Evolutionary conservation across 2,113 vertebrate genomes (phyloP).

Genomic region (Dicentrarchus labrax): DNA sequence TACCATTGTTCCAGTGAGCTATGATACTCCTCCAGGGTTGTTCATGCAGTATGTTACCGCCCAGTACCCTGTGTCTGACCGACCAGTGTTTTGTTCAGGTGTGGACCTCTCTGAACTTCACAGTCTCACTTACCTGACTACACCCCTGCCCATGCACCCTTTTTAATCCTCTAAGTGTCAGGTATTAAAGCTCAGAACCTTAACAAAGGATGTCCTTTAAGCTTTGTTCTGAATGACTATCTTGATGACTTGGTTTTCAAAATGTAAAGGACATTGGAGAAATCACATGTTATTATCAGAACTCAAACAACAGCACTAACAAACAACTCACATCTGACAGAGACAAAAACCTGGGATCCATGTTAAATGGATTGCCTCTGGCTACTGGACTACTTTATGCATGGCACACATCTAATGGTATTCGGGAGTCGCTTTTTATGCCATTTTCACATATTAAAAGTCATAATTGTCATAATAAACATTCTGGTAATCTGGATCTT

Average conservation of each 20-base stretch:
- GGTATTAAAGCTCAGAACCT: slow-evolving; percentile 64
- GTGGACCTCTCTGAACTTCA: slow-evolving; percentile 58
- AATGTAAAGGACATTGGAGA: slow-evolving; percentile 52
- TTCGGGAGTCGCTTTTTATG: background rate
- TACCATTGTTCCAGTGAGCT: slow-evolving; percentile 22
- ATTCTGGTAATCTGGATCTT: background rate
- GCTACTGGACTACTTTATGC: background rate
- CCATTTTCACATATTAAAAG: background rate
- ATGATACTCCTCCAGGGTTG: slow-evolving; percentile 51
- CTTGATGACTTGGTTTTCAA: slow-evolving; percentile 33
- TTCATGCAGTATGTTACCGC: slow-evolving; percentile 39
- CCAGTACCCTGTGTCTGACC: slow-evolving; percentile 64
- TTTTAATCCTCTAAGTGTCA: slow-evolving; percentile 69
- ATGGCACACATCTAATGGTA: background rate
- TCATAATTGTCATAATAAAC: background rate
- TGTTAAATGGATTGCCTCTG: slow-evolving; percentile 19
- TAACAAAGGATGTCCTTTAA: slow-evolving; percentile 74
- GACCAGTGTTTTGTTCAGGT: slow-evolving; percentile 62
- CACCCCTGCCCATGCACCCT: slow-evolving; percentile 25
- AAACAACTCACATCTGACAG: slow-evolving; percentile 5
- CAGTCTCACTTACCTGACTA: slow-evolving; percentile 67
- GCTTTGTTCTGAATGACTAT: slow-evolving; percentile 63
- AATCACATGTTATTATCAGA: slow-evolving; percentile 15
- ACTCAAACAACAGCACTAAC: slow-evolving; percentile 22
- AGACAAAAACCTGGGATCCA: slow-evolving; percentile 10